Conservation (phyloP, 2,888 invertebrate genomes). For the Pseudanteris insignis region DNA sequence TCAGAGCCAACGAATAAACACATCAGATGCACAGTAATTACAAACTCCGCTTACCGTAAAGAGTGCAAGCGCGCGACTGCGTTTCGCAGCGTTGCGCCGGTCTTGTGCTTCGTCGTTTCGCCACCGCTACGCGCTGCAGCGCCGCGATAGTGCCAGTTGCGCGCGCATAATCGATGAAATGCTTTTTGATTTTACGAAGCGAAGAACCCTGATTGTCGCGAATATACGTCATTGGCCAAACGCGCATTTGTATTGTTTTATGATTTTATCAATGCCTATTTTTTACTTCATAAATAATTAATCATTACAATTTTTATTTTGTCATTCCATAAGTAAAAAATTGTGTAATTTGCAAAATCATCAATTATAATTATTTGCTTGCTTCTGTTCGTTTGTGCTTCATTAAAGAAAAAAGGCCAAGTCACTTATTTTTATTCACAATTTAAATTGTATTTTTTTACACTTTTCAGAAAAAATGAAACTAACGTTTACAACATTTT, state of each 20-base stretch:
- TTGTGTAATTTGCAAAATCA: too few relatives aligned
- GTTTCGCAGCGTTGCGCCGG: conserved; percentile 54
- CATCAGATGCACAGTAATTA: conserved; percentile 42
- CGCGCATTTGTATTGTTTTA: conserved; percentile 1
- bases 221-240: conserved; percentile 2
- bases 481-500: too few relatives aligned
- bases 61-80: conserved; percentile 59
- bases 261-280: not conserved
- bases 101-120: conserved; percentile 47
- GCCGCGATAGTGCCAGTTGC: conserved; percentile 48
- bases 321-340: too few relatives aligned
- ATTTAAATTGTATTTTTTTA: too few relatives aligned
- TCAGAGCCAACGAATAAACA: conserved; percentile 38
- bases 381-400: too few relatives aligned
- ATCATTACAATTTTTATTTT: not conserved
- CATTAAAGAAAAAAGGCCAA: too few relatives aligned
- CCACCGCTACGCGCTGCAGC: conserved; percentile 47
- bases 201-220: conserved; percentile 15
- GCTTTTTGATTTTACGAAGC: conserved; percentile 39
- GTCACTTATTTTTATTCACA: too few relatives aligned
- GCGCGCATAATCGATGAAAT: conserved; percentile 42
- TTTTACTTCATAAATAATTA: not conserved
- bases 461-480: too few relatives aligned
- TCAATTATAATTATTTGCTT: too few relatives aligned
- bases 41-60: conserved; percentile 55